phyloP scores from a whole-genome alignment of 2,797 vertebrate species.

The Schizopygopsis pylzovi region DNA sequence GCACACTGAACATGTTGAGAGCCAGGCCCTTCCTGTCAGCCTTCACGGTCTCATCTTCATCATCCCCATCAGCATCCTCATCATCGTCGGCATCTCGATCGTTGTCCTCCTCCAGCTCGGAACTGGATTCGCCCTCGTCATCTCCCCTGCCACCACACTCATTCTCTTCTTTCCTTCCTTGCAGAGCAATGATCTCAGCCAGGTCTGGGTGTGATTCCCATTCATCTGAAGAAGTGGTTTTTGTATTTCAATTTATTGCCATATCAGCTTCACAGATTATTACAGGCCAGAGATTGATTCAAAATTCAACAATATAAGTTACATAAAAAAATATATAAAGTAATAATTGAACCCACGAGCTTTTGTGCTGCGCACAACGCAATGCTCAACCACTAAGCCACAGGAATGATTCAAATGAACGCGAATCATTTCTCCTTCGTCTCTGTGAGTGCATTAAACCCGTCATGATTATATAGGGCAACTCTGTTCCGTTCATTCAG shows the following conservation, averaged over 20 bases:
- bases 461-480: too few species aligned
- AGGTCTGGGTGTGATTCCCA: conserved; percentile 89
- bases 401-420: too few species aligned
- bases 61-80: conserved; percentile 77
- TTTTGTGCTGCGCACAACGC: too few species aligned
- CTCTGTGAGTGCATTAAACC: too few species aligned
- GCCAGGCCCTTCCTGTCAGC: conserved; percentile 63
- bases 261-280: background rate
- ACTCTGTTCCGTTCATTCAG: too few species aligned
- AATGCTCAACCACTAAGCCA: too few species aligned
- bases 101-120: conserved; percentile 86
- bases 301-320: background rate
- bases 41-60: conserved; percentile 75
- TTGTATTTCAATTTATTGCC: background rate
- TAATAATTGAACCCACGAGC: too few species aligned
- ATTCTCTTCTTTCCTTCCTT: conserved; percentile 73
- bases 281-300: background rate
- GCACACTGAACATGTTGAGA: conserved; percentile 80
- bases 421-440: too few species aligned
- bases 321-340: background rate
- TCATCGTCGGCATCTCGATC: conserved; percentile 86
- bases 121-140: conserved; percentile 85
- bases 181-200: conserved; percentile 81
- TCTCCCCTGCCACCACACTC: conserved; percentile 73
- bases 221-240: conserved; percentile 68